Base-by-base conservation (phyloP, 2,888 invertebrate genomes). In the Celastrina argiolus region DNA sequence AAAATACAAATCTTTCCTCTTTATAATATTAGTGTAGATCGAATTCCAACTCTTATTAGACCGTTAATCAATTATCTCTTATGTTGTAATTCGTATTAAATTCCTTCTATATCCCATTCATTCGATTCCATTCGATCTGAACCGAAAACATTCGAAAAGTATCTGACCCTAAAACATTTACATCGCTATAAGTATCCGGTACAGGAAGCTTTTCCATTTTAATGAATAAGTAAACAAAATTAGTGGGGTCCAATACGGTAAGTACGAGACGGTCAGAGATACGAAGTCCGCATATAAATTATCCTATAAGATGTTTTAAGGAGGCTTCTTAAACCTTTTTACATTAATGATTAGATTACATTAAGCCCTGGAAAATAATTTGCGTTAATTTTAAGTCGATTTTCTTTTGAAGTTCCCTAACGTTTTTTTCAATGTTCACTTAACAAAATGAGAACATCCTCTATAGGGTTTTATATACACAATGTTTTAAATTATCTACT, bases 141-240 rank as follows among this genome's bases (percentile, higher is more conserved):
- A 31, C 5, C 31, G 31, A 7, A 31, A 6, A 4, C 31, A 4
- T n/a, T n/a, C n/a, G n/a, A n/a, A n/a, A 31, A 31, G 31, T 31
- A 31, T 7, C 31, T 31, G 31, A 31, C 31, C 31, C 58, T 58
- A 16, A 61, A 61, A 61, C 61, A 39, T 61, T 61, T 22, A 26
- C 36, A 16, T n/a, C 26, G 39, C 81, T 80, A 84, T 84, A 83
- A 87, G 85, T 85, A 84, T 82, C 81, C 81, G 84, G 85, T 84
- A 82, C 79, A 82, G 79, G 78, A 78, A 81, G 80, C 83, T 82
- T 82, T 85, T 87, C 82, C 83, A 85, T 87, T 88, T 86, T 87
- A 85, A 87, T 88, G 87, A 88, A 89, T 89, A 85, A 88, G 82
- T 88, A 87, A 88, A 87, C 85, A 87, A 85, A 87, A 89, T 88